Evolutionary conservation across 2,888 invertebrate genomes (phyloP).

Genomic region (Ptychoptera contaminata): DNA sequence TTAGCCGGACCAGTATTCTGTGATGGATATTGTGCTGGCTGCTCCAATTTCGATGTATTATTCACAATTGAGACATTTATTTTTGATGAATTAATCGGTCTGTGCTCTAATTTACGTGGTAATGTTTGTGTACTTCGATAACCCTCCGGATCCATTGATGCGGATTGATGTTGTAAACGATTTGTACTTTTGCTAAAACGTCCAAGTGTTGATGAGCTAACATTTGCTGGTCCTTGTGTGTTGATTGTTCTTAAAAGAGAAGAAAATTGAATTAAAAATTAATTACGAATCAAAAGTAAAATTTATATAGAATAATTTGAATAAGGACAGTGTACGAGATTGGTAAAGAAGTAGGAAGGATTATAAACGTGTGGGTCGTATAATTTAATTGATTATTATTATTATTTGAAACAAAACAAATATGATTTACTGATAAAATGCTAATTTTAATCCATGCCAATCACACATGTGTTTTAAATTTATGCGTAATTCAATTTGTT

Average conservation of each 20-base stretch:
- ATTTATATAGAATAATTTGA: neutral
- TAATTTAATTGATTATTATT: neutral
- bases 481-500: no score
- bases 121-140: constrained; percentile 57
- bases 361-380: neutral
- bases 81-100: constrained; percentile 36
- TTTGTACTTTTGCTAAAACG: constrained; percentile 71
- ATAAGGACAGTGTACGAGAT: neutral
- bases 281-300: neutral
- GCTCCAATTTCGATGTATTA: constrained; percentile 32
- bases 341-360: neutral
- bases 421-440: no score
- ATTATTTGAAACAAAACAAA: no score
- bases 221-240: constrained; percentile 2
- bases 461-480: no score
- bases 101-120: constrained; percentile 42
- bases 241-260: constrained; percentile 11
- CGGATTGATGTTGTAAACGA: constrained; percentile 41
- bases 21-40: constrained; percentile 21
- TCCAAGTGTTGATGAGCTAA: constrained; percentile 50
- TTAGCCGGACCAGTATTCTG: constrained; percentile 47
- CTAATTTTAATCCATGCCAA: no score
- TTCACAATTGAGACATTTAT: constrained; percentile 51
- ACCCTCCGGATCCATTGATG: constrained; percentile 23
- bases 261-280: no score